A percentile compares a stretch with the other conserved stretches of the same genome.
Evolutionary conservation across 1,140 invertebrate genomes (phyloP).

Genomic region (Drosophila chauvacae): DNA sequence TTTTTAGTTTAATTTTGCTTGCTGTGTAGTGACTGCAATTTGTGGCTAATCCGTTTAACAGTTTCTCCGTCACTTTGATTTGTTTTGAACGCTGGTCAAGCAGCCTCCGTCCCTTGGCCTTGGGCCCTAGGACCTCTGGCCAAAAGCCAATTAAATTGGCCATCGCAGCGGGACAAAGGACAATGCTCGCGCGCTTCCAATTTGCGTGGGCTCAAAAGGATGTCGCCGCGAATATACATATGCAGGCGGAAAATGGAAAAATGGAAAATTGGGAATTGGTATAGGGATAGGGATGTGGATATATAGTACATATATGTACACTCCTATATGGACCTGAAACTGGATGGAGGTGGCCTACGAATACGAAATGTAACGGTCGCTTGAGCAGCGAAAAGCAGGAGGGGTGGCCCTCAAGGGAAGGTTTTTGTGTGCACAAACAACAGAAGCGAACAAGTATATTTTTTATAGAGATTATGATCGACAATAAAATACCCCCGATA

Average conservation of each 20-base stretch:
- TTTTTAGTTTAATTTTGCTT: not conserved
- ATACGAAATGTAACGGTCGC: slow-evolving; percentile 71
- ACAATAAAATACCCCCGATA: slow-evolving; percentile 13
- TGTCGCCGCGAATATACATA: not conserved
- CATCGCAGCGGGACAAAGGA: slow-evolving; percentile 34
- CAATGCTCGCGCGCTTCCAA: slow-evolving; percentile 29
- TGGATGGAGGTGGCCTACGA: slow-evolving; percentile 14
- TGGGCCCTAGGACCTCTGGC: slow-evolving; percentile 4
- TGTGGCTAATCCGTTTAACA: slow-evolving; percentile 47
- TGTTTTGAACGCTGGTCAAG: slow-evolving; percentile 20
- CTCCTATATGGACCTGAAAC: slow-evolving; percentile 5
- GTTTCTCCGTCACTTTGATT: slow-evolving; percentile 35
- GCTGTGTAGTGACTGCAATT: slow-evolving; percentile 10
- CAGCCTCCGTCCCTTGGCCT: not conserved
- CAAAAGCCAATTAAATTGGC: slow-evolving; percentile 68
- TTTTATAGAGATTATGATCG: not conserved
- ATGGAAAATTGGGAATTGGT: slow-evolving; percentile 9
- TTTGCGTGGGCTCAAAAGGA: slow-evolving; percentile 18
- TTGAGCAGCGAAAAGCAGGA: slow-evolving; percentile 12
- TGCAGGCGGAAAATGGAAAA: slow-evolving; percentile 9
- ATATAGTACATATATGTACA: not conserved
- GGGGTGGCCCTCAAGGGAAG: slow-evolving; percentile 26
- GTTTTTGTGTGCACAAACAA: slow-evolving; percentile 29
- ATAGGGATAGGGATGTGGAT: not conserved
- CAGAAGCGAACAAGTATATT: slow-evolving; percentile 11